Base-by-base conservation (phyloP, 1,140 invertebrate species). In the Macrobrachium nipponense region DNA sequence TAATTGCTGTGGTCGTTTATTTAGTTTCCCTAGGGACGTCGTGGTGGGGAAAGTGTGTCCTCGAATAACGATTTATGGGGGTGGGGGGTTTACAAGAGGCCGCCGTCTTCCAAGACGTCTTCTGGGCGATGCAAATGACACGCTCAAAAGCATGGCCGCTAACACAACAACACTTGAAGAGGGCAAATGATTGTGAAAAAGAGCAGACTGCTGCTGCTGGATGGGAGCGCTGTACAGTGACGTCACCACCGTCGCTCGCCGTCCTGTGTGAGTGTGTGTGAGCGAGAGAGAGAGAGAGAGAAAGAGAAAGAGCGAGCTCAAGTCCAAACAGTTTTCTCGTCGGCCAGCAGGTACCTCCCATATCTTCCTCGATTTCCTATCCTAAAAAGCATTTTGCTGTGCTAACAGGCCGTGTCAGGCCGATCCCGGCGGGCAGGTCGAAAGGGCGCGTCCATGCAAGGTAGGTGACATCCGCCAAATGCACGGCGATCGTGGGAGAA, bases 301-400 rank as follows among this genome's bases (percentile, higher is more conserved):
- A 51, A 7, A 51, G 51, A 51, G 51, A 51, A 12, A 51, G 51
- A 51, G 66, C 20, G 66, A 23, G 66, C 66, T 70, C 66, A 70
- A 70, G 66, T 70, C 66, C 66, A 36, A 70, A 70, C 66, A 70
- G 66, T 70, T 70, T 70, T 70, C 66, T 70, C 66, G 66, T 70
- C 20, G 66, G 20, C 66, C 36, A 36, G 66, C 66, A 70, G 66
- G 66, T 70, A 70, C 66, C 23, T 14, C 66, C 66, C 66, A 70
- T 70, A 70, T 70, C 66, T 70, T 36, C 66, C 36, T 36, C 23
- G 36, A 70, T 70, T 70, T 70, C 20, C 66, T 27, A 23, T 70
- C 20, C 15, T 27, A 70, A 70, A 27, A 23, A 70, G 12, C 66
- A 36, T 36, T 70, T 70, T 15, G 5, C 66, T 10, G 6, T 15